Evolutionary conservation across 2,113 vertebrate species (phyloP).

Genomic region (Vombatus ursinus): DNA sequence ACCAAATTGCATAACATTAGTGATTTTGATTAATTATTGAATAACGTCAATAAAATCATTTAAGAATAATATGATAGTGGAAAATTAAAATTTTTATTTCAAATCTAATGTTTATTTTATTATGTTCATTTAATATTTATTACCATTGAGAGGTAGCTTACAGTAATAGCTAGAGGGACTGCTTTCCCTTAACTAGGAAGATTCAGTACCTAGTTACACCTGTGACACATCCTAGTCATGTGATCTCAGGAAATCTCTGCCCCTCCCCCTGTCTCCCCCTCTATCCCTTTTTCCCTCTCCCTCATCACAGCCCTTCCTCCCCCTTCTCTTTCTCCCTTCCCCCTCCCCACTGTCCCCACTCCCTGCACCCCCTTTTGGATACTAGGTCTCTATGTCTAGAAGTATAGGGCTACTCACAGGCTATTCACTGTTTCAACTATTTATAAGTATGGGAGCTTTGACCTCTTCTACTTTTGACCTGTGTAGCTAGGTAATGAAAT

Average conservation of each 20-base stretch:
- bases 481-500: neutral
- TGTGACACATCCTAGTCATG: neutral
- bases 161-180: neutral
- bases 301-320: neutral
- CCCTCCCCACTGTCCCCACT: neutral
- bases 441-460: neutral
- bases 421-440: neutral
- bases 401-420: neutral
- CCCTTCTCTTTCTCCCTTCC: neutral
- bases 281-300: neutral
- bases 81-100: neutral
- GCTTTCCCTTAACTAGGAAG: neutral
- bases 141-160: neutral
- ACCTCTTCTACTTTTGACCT: neutral
- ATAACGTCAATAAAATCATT: neutral
- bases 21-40: neutral
- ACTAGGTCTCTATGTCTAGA: neutral
- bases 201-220: neutral
- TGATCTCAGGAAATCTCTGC: neutral
- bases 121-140: neutral
- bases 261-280: fast-evolving
- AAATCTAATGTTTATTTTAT: neutral
- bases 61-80: neutral
- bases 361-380: neutral
- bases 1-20: neutral